phyloP scores from a whole-genome alignment of 2,888 invertebrate species.

The Ceramica pisi region DNA sequence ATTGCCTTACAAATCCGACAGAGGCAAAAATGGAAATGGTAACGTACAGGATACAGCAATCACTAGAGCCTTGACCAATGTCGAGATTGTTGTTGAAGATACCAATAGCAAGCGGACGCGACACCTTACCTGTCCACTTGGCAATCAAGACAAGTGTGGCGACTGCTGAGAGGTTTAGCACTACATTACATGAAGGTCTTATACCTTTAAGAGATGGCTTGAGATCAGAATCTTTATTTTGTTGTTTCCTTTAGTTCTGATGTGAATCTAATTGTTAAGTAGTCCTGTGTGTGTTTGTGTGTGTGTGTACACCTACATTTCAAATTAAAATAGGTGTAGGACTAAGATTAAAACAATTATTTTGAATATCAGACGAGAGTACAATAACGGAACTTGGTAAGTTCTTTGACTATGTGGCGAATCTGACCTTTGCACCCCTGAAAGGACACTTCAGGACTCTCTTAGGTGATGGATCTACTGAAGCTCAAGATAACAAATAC shows the following conservation, averaged over 20 bases:
- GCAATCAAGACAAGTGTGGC: conserved; percentile 6
- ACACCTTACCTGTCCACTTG: conserved; percentile 16
- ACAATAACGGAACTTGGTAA: too few species aligned
- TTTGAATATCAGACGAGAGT: neutral
- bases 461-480: too few species aligned
- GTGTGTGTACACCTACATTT: too few species aligned
- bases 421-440: too few species aligned
- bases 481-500: too few species aligned
- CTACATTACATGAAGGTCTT: neutral
- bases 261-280: neutral
- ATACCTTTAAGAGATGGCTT: neutral
- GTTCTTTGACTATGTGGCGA: too few species aligned
- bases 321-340: too few species aligned
- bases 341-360: neutral
- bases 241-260: neutral
- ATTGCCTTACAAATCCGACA: neutral
- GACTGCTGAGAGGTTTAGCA: neutral
- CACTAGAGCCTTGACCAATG: conserved; percentile 16
- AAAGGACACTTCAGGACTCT: too few species aligned
- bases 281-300: too few species aligned
- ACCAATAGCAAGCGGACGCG: neutral
- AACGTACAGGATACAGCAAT: conserved; percentile 3
- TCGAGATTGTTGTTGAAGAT: conserved; percentile 22
- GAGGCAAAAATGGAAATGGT: conserved; percentile 11
- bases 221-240: conserved; percentile 9